These are phyloP conservation scores for Sisor rabdophorus DNA, from an alignment of 2,113 vertebrate genomes.

Conservation along the genomic window DNA sequence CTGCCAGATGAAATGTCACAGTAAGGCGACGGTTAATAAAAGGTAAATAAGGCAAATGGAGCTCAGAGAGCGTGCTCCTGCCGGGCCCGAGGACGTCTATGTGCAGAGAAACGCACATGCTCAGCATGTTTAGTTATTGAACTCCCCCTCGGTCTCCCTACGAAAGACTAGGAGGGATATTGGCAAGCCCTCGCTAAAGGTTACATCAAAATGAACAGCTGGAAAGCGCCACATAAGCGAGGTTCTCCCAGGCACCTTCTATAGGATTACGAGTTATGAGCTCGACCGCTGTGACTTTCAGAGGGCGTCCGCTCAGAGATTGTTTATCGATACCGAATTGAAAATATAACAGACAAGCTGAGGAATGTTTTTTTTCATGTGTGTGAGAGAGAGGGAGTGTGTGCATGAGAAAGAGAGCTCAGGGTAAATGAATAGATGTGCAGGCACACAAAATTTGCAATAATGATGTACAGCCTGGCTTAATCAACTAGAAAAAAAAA, in stretches of 20 bases:
- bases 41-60: constrained; percentile 50
- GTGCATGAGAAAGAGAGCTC: not conserved
- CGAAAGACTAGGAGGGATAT: constrained; percentile 37
- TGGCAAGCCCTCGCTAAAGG: constrained; percentile 51
- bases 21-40: constrained; percentile 44
- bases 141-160: constrained; percentile 19
- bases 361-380: not conserved
- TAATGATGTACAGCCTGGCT: constrained; percentile 41
- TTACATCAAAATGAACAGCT: constrained; percentile 56
- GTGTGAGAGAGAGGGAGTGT: not conserved
- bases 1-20: constrained; percentile 49
- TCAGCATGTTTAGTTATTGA: constrained; percentile 47
- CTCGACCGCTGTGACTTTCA: constrained; percentile 11
- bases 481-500: constrained; percentile 7
- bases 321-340: constrained; percentile 33
- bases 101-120: constrained; percentile 24
- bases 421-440: constrained; percentile 28
- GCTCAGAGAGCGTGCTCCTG: not conserved
- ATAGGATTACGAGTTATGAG: constrained; percentile 13
- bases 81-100: constrained; percentile 29
- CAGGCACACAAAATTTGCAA: constrained; percentile 20
- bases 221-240: constrained; percentile 33
- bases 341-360: constrained; percentile 1
- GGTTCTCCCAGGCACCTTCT: constrained; percentile 11
- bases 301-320: not conserved